Base-by-base conservation (phyloP, 2,888 invertebrate species). In the Cinara cedri region DNA sequence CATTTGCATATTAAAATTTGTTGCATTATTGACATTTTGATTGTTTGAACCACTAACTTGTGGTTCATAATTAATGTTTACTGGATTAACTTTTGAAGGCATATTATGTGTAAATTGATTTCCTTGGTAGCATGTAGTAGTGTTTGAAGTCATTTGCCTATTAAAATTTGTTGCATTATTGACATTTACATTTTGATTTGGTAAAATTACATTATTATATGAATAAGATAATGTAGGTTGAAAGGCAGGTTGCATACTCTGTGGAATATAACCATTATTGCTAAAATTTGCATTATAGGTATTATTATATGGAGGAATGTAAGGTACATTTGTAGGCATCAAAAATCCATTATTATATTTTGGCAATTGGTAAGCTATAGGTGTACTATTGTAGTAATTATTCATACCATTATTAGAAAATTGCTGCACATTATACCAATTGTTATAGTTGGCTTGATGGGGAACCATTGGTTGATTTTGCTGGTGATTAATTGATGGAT, bases 311-410 rank as follows among this genome's bases (percentile, higher is more conserved):
- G 16, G 9, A 63, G 19, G 8, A 26, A 24, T 4, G 24, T 68
- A 66, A 34, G 57, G 16, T 6, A 66, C 10, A 46, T 68, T 68
- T 34, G 34, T 10, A 19, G 65, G 16, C 13, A 26, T 26, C 26
- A 42, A 21, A 78, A 21, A 78, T 16, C 34, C 51, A 70, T 62
- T 70, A 62, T 57, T 70, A 14, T 21, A 70, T n/a, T n/a, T n/a
- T 26, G 14, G 24, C 46, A 24, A 68, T 19, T 26, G 0, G 26
- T 11, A 1, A 76, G n/a, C 10, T 34, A 57, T 3, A 19, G 60
- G 34, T n/a, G 26, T 21, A 16, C 2, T 60, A 70, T 51, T 70
- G 21, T 62, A 70, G 13, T 76, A 76, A 60, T 57, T 60, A 13
- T 49, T 70, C n/a, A n/a, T n/a, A 55, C 19, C 10, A 10, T 26